Conservation (phyloP, 2,113 vertebrate genomes). For the Nycticebus coucang region DNA sequence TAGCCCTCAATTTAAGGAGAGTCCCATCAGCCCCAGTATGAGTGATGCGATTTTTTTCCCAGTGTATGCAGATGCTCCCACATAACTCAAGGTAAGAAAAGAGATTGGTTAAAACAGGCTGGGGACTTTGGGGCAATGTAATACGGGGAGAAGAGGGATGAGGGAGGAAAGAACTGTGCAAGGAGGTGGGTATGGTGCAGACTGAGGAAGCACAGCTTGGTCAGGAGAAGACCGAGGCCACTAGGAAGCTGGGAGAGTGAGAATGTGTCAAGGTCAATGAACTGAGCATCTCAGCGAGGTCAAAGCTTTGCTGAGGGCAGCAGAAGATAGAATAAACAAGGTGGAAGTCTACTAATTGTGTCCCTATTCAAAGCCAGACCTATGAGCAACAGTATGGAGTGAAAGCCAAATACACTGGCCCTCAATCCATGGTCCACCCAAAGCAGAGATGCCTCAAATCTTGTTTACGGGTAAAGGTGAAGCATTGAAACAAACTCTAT, state of each 20-base stretch:
- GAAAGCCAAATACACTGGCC: not conserved
- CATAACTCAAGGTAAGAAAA: not conserved
- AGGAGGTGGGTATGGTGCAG: not conserved
- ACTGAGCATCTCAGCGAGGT: not conserved
- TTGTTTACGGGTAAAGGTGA: too few species aligned
- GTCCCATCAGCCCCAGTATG: too few species aligned
- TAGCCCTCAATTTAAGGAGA: not conserved
- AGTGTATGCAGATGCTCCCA: not conserved
- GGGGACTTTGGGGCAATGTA: not conserved
- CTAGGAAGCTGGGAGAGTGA: not conserved
- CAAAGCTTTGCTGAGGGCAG: not conserved
- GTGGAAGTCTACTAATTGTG: not conserved
- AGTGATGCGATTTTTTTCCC: not conserved
- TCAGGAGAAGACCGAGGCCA: not conserved
- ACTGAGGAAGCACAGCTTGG: not conserved
- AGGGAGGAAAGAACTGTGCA: not conserved
- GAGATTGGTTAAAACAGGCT: not conserved
- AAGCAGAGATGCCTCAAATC: not conserved
- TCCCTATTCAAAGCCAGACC: not conserved
- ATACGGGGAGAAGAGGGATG: not conserved
- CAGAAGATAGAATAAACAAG: not conserved
- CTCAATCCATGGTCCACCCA: fast-evolving
- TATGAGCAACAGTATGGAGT: not conserved
- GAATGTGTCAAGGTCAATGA: fast-evolving
- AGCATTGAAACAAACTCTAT: not conserved